Percentiles rank a stretch among this genome's conserved stretches.
These are phyloP conservation scores for Eledona agricola DNA, from an alignment of 2,888 invertebrate genomes.

Conservation along the genomic window DNA sequence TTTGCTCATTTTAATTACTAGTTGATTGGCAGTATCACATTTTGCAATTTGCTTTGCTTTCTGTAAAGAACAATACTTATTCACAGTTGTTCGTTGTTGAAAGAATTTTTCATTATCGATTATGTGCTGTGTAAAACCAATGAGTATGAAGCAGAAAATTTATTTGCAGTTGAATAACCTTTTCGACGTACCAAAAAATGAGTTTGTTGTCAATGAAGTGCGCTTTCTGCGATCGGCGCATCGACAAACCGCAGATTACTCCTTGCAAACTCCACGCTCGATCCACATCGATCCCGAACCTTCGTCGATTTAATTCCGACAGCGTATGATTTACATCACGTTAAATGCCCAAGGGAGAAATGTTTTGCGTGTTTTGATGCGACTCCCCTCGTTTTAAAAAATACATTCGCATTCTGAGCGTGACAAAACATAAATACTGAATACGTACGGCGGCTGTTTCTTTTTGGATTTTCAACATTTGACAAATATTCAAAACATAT, in stretches of 20 bases:
- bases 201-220: too few species aligned
- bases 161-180: too few species aligned
- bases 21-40: too few species aligned
- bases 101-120: too few species aligned
- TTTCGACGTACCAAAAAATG: too few species aligned
- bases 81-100: too few species aligned
- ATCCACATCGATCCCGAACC: background rate
- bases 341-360: conserved; percentile 10
- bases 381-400: conserved; percentile 9
- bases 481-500: conserved; percentile 50
- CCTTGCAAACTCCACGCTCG: background rate
- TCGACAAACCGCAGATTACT: conserved; percentile 1
- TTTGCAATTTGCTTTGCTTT: too few species aligned
- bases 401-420: conserved; percentile 41
- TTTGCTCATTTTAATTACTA: too few species aligned
- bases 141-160: too few species aligned
- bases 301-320: background rate
- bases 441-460: conserved; percentile 41
- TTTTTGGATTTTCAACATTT: conserved; percentile 41
- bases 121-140: too few species aligned
- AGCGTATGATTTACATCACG: conserved; percentile 8
- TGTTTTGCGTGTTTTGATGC: conserved; percentile 3
- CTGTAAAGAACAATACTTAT: too few species aligned
- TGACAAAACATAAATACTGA: conserved; percentile 49
- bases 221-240: background rate